Evolutionary conservation across 2,113 vertebrate genomes (phyloP).

Genomic region (Caretta caretta): DNA sequence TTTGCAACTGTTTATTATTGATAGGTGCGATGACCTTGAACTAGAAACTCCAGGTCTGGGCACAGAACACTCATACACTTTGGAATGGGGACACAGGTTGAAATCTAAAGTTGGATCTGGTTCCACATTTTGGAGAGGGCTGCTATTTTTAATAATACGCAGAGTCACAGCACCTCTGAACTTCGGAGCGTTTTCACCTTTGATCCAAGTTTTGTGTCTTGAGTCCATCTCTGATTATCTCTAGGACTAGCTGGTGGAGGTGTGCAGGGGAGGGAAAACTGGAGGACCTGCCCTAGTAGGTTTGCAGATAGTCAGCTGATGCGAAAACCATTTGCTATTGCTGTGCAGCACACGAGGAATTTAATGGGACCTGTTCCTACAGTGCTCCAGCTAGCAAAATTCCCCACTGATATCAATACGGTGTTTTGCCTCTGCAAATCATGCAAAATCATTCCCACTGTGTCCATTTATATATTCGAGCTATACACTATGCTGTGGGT

Average conservation of each 20-base stretch:
- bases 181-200: neutral
- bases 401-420: rapidly evolving
- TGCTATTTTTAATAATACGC: neutral
- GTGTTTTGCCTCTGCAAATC: neutral
- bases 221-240: neutral
- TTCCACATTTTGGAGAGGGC: neutral
- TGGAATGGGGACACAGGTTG: neutral
- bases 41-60: neutral
- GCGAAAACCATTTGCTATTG: neutral
- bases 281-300: neutral
- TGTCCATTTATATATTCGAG: slow-evolving; percentile 26
- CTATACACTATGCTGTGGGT: slow-evolving; percentile 24
- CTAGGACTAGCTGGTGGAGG: neutral
- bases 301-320: neutral
- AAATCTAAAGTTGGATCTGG: neutral
- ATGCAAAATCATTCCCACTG: slow-evolving; percentile 21
- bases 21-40: neutral
- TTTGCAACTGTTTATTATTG: neutral
- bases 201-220: neutral
- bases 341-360: neutral
- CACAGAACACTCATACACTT: rapidly evolving
- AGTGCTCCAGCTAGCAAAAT: neutral
- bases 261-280: neutral
- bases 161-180: neutral
- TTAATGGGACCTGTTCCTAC: neutral